phyloP scores from a whole-genome alignment of 2,888 invertebrate species.

The Campoletis raptor region DNA sequence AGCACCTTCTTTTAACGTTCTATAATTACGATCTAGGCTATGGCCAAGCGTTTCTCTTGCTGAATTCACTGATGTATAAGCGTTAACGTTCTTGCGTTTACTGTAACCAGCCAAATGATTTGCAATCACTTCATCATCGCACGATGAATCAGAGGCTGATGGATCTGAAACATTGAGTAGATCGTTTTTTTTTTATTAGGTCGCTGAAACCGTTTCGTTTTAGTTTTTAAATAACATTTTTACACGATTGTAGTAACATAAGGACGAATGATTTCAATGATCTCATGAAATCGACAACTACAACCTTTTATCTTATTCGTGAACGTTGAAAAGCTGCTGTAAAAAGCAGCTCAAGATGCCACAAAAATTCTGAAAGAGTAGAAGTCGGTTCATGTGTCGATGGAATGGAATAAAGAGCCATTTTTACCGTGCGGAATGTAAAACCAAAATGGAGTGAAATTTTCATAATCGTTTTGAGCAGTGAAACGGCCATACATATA shows the following conservation, averaged over 20 bases:
- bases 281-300: neutral
- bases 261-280: neutral
- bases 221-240: neutral
- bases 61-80: slow-evolving; percentile 70
- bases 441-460: slow-evolving; percentile 74
- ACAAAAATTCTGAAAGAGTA: slow-evolving; percentile 7
- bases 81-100: slow-evolving; percentile 74
- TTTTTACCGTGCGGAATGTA: slow-evolving; percentile 61
- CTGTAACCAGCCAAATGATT: slow-evolving; percentile 72
- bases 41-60: slow-evolving; percentile 67
- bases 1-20: slow-evolving; percentile 67
- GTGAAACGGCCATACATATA: slow-evolving; percentile 47
- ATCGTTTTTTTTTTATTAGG: neutral
- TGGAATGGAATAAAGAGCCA: slow-evolving; percentile 47
- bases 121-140: slow-evolving; percentile 79
- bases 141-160: slow-evolving; percentile 81
- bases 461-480: slow-evolving; percentile 77
- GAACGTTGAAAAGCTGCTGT: too few species aligned
- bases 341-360: slow-evolving; percentile 17
- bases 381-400: neutral
- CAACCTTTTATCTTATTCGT: neutral
- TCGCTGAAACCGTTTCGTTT: neutral
- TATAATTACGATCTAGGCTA: slow-evolving; percentile 57
- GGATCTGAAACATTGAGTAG: slow-evolving; percentile 76
- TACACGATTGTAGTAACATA: neutral